Evolutionary conservation across 2,113 vertebrate genomes (phyloP).

Genomic region (Hippotragus niger): DNA sequence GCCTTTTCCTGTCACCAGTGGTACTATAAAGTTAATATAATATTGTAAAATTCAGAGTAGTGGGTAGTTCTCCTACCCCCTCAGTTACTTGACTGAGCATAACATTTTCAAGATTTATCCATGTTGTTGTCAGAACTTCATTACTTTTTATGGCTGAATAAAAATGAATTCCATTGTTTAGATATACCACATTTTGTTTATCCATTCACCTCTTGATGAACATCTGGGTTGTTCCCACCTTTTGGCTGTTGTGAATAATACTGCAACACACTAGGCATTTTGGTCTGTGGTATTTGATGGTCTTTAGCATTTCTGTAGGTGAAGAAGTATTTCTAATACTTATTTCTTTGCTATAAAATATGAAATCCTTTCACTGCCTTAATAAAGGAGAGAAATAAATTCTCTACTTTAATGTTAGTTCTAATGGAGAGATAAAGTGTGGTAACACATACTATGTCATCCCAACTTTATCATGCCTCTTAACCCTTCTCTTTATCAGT

Average conservation of each 20-base stretch:
- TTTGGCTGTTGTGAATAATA: neutral
- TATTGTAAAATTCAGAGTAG: neutral
- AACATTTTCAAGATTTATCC: neutral
- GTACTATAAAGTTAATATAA: neutral
- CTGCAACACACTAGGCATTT: neutral
- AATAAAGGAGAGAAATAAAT: neutral
- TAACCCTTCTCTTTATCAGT: neutral
- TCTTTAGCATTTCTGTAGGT: neutral
- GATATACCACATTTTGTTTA: neutral
- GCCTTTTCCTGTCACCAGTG: neutral
- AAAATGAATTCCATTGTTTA: neutral
- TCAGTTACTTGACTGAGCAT: neutral
- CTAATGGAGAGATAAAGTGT: neutral
- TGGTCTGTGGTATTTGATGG: neutral
- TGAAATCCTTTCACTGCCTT: neutral
- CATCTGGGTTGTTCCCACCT: neutral
- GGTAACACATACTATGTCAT: neutral
- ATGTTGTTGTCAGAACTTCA: neutral
- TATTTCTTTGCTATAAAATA: slow-evolving; percentile 11
- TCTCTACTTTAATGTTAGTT: neutral
- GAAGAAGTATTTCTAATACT: neutral
- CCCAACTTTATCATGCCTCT: neutral
- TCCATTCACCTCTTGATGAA: neutral
- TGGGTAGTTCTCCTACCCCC: neutral
- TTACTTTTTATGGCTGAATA: neutral